Base-by-base conservation (phyloP, 1,140 invertebrate species). In the Drosophila lacteicornis region DNA sequence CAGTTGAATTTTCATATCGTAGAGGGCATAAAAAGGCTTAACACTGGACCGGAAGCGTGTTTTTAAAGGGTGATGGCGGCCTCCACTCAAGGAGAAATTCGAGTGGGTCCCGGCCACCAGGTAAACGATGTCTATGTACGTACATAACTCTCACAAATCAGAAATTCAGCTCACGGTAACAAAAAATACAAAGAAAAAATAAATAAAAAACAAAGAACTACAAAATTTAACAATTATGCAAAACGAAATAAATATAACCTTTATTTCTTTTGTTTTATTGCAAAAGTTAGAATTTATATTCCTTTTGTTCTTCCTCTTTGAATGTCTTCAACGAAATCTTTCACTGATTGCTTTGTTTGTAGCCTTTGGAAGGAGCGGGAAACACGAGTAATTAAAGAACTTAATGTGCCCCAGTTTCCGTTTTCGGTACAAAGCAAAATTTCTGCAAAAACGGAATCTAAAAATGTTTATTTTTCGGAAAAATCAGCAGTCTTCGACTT, bases 101-200 rank as follows among this genome's bases (percentile, higher is more conserved):
- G 98, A 95, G 97, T 98, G 94, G 98, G 98, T 94, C 96, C 97
- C 93, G 97, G 96, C 93, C 97, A 98, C 95, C 98, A 98, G 96
- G 97, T 97, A 94, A 94, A 94, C 93, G 94, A 94, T 92, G 93
- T 94, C 93, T 94, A 94, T 94, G 94, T 94, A 94, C 93, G 94
- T 94, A 94, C 93, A 93, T 94, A 93, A 93, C 91, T 92, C 92
- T 93, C 87, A 92, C 92, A 93, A 93, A 91, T 90, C 85, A 90
- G 85, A 90, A 91, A 90, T 80, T 90, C 85, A 90, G 86, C 88
- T 93, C 92, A 94, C 93, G 93, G 93, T 94, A 94, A 94, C 93
- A 93, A 88, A 78, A 65, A 70, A 30, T 33, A 55, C 47, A 40
- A 58, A 38, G 17, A 50, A 30, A 13, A 51, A 71, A 82, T 88